Evolutionary conservation across 1,140 invertebrate species (phyloP), one percentile per base, ranked within the genome.

Genomic region (Cyclina sinensis): DNA sequence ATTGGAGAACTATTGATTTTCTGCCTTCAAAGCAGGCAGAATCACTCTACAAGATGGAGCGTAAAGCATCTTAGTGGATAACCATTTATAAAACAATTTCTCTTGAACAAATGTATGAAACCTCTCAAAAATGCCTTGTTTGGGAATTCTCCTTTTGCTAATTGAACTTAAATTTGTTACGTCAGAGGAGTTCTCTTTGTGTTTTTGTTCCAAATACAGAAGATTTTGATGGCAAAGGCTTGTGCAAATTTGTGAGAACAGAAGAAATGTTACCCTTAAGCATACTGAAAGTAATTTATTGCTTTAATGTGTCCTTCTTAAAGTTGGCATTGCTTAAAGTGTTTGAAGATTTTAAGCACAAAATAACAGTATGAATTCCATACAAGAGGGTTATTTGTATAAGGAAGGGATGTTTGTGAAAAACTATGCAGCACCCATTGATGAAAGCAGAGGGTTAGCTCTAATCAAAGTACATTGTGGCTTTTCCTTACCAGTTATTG

Each of bases 1-100:
- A 87, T 87, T 87, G 85, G 62, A 43, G 48, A 51, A 48, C 27
- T 87, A 87, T 87, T 70, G 85, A 87, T 87, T 87, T 87, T 87
- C 78, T 39, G 39, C 35, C 39, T 43, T 79, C 43, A 78, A 68
- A 84, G 81, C 65, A 84, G 48, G 65, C 43, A 84, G 81, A 68
- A 84, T 48, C 81, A 48, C 83, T 76, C 65, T 74, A 21, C 37
- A 86, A 86, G 43, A 65, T 30, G 57, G 78, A 51, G 30, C 70
- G 54, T 86, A 76, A 86, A 86, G 83, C 59, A 86, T 84, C 62
- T 84, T 70, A 70, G 35, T 48, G 81, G 81, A 84, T 84, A 84
- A 46, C 81, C 37, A 84, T 84, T 84, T 84, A 84, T 84, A 84
- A 84, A 84, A 68, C 59, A 84, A 73, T 84, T 84, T 84, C 65